phyloP scores from a whole-genome alignment of 1,140 invertebrate genomes.

The Geopemphigus sp. region DNA sequence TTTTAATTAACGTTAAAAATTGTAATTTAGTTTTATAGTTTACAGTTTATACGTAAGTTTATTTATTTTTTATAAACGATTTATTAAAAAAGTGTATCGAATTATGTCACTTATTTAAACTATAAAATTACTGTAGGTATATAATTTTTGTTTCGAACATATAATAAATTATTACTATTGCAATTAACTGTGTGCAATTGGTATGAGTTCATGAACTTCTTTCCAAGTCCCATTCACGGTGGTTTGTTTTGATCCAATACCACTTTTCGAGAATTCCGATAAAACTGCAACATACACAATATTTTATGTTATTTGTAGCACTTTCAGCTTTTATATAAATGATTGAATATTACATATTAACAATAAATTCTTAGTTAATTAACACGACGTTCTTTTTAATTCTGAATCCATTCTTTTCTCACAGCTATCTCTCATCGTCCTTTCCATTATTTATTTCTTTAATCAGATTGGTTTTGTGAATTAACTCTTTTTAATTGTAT shows the following conservation, averaged over 20 bases:
- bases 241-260: slow-evolving; percentile 43
- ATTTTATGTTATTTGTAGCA: neutral
- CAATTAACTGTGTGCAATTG: slow-evolving; percentile 44
- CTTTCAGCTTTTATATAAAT: neutral
- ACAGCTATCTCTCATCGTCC: no score
- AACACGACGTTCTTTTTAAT: no score
- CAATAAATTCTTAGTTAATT: no score
- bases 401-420: no score
- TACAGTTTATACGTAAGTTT: neutral
- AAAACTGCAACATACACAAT: slow-evolving; percentile 37
- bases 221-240: slow-evolving; percentile 56
- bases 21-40: neutral
- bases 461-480: no score
- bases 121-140: neutral
- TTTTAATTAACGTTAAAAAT: neutral
- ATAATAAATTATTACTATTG: neutral
- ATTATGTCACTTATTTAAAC: neutral
- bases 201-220: slow-evolving; percentile 58
- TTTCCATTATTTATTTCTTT: no score
- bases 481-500: no score
- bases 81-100: neutral
- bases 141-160: neutral
- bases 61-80: neutral
- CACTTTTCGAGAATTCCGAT: slow-evolving; percentile 45
- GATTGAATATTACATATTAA: no score